Evolutionary conservation across 1,140 invertebrate genomes (phyloP).

Genomic region (Orius insidiosus): DNA sequence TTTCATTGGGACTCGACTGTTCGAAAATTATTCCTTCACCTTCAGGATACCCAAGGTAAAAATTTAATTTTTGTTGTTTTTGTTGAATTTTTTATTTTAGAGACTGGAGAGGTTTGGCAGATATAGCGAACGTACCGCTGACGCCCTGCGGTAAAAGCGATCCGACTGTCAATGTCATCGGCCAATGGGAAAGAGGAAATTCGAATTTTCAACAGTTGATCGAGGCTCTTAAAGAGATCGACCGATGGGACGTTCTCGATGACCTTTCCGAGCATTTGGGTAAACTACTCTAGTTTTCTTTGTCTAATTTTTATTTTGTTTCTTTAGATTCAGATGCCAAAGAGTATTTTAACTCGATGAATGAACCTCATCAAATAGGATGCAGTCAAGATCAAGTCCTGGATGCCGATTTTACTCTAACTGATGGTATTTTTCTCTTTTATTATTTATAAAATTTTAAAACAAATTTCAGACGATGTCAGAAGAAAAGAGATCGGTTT

Average conservation of each 20-base stretch:
- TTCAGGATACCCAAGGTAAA: slow-evolving; percentile 34
- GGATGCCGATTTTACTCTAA: slow-evolving; percentile 18
- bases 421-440: no score
- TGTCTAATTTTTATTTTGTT: no score
- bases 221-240: slow-evolving; percentile 34
- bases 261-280: slow-evolving; percentile 24
- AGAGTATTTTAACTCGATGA: no score
- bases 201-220: slow-evolving; percentile 33
- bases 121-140: slow-evolving; percentile 33
- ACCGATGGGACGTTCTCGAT: slow-evolving; percentile 46
- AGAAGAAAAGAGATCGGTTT: slow-evolving; percentile 29
- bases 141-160: slow-evolving; percentile 30
- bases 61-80: slow-evolving; percentile 1
- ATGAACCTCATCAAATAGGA: no score
- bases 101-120: slow-evolving; percentile 48
- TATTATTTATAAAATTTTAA: neutral
- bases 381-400: slow-evolving; percentile 25
- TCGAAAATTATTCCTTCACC: slow-evolving; percentile 36
- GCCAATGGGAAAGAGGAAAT: slow-evolving; percentile 29
- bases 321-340: no score
- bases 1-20: slow-evolving; percentile 38
- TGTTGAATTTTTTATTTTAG: slow-evolving; percentile 22
- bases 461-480: slow-evolving; percentile 32
- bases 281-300: no score
- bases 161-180: slow-evolving; percentile 33